Conservation (phyloP, 2,797 vertebrate genomes). For the Merluccius polli region DNA sequence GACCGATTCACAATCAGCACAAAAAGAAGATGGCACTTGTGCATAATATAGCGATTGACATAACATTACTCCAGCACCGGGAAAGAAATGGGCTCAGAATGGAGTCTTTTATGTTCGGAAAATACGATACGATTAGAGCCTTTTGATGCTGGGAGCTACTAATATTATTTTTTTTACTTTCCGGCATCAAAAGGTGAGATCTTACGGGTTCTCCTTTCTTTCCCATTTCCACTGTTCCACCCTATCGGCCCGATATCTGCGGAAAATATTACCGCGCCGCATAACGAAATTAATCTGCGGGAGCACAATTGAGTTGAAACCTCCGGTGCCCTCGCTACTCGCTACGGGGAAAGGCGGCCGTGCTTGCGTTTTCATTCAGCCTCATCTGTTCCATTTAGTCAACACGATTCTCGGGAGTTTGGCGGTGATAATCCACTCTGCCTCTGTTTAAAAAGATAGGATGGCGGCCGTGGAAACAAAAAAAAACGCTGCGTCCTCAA, state of each 20-base stretch:
- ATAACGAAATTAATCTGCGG: slow-evolving; percentile 61
- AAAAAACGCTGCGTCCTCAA: slow-evolving; percentile 39
- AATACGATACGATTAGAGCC: slow-evolving; percentile 64
- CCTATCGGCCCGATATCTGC: slow-evolving; percentile 55
- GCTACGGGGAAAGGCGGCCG: too few species aligned
- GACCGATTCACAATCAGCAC: slow-evolving; percentile 52
- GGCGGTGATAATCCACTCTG: slow-evolving; percentile 47
- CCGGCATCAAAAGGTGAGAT: slow-evolving; percentile 66
- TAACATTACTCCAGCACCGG: slow-evolving; percentile 59
- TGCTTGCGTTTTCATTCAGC: slow-evolving; percentile 32
- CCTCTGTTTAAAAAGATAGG: slow-evolving; percentile 45
- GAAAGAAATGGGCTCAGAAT: slow-evolving; percentile 54
- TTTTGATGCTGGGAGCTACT: slow-evolving; percentile 62
- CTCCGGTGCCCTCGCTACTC: slow-evolving; percentile 50
- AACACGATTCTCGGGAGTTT: slow-evolving; percentile 37
- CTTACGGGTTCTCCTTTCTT: slow-evolving; percentile 49
- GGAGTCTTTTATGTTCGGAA: slow-evolving; percentile 62
- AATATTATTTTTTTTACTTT: slow-evolving; percentile 5
- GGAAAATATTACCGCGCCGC: slow-evolving; percentile 58
- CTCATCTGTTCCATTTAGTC: slow-evolving; percentile 64
- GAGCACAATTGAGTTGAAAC: slow-evolving; percentile 54
- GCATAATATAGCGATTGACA: slow-evolving; percentile 63
- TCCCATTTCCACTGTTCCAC: slow-evolving; percentile 43
- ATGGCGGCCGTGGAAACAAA: slow-evolving; percentile 29
- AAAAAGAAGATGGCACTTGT: slow-evolving; percentile 58